Conservation (phyloP, 2,797 vertebrate genomes). For the Carapus acus region DNA sequence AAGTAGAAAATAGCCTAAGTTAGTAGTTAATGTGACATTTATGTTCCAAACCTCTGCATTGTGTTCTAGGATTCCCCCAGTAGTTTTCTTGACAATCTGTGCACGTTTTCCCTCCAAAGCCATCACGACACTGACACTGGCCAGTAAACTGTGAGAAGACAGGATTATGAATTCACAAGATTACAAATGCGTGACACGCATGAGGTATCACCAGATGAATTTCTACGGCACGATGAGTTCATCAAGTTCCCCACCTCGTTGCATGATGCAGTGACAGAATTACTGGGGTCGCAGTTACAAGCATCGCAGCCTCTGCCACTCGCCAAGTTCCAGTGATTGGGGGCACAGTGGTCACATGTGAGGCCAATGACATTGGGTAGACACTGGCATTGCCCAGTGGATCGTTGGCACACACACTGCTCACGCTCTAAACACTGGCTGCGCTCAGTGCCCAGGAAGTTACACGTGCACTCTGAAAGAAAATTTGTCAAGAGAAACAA, state of each 20-base stretch:
- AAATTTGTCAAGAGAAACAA: not conserved
- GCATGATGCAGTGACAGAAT: conserved; percentile 79
- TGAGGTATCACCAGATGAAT: not conserved
- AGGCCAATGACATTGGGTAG: conserved; percentile 82
- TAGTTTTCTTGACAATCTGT: conserved; percentile 89
- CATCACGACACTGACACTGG: conserved; percentile 86
- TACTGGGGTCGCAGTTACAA: conserved; percentile 84
- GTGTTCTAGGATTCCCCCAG: conserved; percentile 86
- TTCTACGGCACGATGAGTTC: not conserved
- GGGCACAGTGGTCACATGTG: conserved; percentile 85
- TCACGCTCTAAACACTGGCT: conserved; percentile 80
- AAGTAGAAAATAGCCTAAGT: not conserved
- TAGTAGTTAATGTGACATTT: not conserved
- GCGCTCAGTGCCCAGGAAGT: conserved; percentile 80
- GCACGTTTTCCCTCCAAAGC: conserved; percentile 90
- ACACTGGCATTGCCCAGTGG: conserved; percentile 88
- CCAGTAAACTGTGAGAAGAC: conserved; percentile 81
- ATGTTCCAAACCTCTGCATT: conserved; percentile 81
- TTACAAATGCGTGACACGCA: not conserved
- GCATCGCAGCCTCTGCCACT: conserved; percentile 81
- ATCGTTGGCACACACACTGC: conserved; percentile 81
- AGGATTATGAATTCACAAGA: not conserved
- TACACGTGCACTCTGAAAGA: conserved; percentile 85
- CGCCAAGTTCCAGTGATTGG: conserved; percentile 91
- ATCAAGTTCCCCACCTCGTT: conserved; percentile 79